Conservation (phyloP, 1,140 invertebrate species). For the Atta colombica region DNA sequence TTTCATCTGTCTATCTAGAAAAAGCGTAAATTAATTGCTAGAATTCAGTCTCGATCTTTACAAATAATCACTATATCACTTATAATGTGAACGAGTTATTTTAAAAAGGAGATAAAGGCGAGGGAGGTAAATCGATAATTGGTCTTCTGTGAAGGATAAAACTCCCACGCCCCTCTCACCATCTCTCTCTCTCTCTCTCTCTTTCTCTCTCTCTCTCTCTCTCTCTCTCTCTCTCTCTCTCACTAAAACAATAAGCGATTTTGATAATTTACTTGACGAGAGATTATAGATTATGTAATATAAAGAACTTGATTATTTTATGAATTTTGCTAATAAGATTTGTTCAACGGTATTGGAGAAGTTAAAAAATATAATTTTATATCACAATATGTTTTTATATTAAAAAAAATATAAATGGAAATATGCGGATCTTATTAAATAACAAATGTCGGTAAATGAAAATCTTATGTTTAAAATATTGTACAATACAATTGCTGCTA, state of each 20-base stretch:
- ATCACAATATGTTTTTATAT: background rate
- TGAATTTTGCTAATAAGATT: background rate
- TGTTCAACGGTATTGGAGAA: background rate
- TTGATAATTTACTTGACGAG: background rate
- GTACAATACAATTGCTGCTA: background rate
- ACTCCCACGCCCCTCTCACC: background rate
- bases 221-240: background rate
- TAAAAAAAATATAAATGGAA: background rate
- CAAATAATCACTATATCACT: background rate
- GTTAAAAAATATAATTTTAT: background rate
- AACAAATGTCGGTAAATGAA: background rate
- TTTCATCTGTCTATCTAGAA: background rate
- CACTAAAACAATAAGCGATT: background rate
- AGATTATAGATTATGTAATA: background rate
- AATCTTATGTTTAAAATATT: background rate
- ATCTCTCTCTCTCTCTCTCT: background rate
- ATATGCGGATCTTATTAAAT: background rate
- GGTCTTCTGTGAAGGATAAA: conserved; percentile 15
- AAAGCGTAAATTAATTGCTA: background rate
- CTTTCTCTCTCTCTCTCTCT: background rate
- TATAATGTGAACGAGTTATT: conserved; percentile 27
- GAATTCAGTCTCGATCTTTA: conserved; percentile 3
- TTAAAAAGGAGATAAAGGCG: conserved; percentile 21
- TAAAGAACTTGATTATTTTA: background rate
- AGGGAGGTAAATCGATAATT: conserved; percentile 32